Evolutionary conservation across 2,888 invertebrate genomes (phyloP).

Genomic region (Volucella inanis): DNA sequence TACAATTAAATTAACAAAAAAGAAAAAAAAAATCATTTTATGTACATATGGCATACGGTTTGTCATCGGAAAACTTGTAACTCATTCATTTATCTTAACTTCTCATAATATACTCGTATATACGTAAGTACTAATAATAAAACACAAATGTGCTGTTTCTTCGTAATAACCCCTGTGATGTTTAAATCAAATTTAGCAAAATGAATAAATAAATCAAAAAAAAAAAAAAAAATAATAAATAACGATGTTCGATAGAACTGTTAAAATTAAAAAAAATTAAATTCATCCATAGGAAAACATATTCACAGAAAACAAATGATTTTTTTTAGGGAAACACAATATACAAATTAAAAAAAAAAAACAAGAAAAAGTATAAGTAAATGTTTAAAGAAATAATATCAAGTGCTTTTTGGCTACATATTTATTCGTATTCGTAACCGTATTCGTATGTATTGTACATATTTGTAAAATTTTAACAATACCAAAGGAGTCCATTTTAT

Average conservation of each 20-base stretch:
- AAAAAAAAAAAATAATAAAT: conserved; percentile 39
- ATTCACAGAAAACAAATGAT: conserved; percentile 39
- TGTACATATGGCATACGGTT: conserved; percentile 46
- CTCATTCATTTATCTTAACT: conserved; percentile 36
- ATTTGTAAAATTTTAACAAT: background rate
- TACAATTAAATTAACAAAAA: conserved; percentile 6
- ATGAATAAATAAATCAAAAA: conserved; percentile 8
- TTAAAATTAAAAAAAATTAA: background rate
- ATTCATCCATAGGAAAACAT: conserved; percentile 28
- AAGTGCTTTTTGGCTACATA: conserved; percentile 65
- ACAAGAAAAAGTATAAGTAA: conserved; percentile 48
- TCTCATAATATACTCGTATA: conserved; percentile 31
- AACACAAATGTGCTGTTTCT: conserved; percentile 59
- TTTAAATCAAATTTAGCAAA: conserved; percentile 62
- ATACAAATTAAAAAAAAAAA: conserved; percentile 28
- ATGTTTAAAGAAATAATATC: conserved; percentile 32
- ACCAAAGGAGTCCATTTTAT: conserved; percentile 61
- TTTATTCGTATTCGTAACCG: background rate
- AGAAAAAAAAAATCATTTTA: background rate
- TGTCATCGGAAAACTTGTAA: conserved; percentile 46
- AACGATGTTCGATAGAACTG: conserved; percentile 4
- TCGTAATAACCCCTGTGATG: conserved; percentile 70
- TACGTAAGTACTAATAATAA: conserved; percentile 26
- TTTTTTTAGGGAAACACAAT: conserved; percentile 61
- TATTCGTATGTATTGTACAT: too few species aligned